Evolutionary conservation across 2,797 vertebrate genomes (phyloP).

Genomic region (Protonibea diacanthus): DNA sequence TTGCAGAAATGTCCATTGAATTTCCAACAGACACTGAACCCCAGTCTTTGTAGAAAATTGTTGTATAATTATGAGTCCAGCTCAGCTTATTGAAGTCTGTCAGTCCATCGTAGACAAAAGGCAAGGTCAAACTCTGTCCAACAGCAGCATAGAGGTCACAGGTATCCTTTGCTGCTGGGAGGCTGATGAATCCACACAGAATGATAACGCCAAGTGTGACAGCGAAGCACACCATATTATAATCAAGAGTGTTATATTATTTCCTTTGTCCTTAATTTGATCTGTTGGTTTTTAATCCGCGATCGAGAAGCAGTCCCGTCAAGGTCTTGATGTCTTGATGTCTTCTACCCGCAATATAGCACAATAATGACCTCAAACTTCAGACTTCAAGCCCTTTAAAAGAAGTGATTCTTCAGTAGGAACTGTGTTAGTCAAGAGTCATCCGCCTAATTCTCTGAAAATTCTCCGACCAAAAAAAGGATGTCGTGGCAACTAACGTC

Average conservation of each 20-base stretch:
- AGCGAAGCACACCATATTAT: constrained; percentile 54
- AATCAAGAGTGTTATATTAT: background rate
- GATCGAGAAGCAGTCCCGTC: background rate
- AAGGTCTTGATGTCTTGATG: background rate
- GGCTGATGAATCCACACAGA: constrained; percentile 37
- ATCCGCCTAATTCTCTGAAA: constrained; percentile 67
- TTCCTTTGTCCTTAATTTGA: background rate
- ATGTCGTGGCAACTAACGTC: background rate
- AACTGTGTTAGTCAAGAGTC: constrained; percentile 52
- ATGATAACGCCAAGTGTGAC: constrained; percentile 30
- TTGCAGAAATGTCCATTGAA: constrained; percentile 49
- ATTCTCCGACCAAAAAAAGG: background rate
- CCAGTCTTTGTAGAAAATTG: constrained; percentile 44
- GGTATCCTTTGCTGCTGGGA: constrained; percentile 34
- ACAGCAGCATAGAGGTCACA: constrained; percentile 58
- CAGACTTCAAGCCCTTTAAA: background rate
- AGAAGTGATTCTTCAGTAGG: constrained; percentile 45
- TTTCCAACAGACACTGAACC: constrained; percentile 52
- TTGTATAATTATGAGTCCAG: constrained; percentile 66
- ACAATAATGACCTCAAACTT: background rate
- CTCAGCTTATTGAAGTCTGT: constrained; percentile 36
- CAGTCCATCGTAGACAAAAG: constrained; percentile 42
- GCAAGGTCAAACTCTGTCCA: constrained; percentile 59
- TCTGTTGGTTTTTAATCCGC: background rate
- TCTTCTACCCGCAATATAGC: background rate